These are phyloP conservation scores for Leptocoma aspasia DNA, from an alignment of 2,113 vertebrate genomes.

Conservation along the genomic window DNA sequence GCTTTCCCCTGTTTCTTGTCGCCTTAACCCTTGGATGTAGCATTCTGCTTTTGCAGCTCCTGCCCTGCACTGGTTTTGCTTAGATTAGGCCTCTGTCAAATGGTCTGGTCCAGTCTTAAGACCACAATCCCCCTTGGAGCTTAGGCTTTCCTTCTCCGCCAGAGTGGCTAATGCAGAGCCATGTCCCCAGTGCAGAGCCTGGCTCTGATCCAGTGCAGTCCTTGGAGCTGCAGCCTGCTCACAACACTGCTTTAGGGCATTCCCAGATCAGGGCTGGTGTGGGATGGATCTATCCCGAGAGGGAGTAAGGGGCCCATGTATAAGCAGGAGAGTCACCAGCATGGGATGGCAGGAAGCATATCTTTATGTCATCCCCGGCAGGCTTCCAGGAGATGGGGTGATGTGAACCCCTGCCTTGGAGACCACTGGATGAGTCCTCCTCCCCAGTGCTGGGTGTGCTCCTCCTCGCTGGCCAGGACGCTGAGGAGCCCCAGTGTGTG, in stretches of 20 bases:
- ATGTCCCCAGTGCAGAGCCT: rapidly evolving
- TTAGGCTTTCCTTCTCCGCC: not conserved
- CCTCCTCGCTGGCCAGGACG: rapidly evolving
- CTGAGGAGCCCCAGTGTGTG: rapidly evolving
- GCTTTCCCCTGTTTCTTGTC: not conserved
- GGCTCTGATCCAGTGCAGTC: not conserved
- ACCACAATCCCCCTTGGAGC: not conserved
- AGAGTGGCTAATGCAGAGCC: not conserved
- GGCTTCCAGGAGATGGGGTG: not conserved
- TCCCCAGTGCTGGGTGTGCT: not conserved
- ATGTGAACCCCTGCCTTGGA: not conserved
- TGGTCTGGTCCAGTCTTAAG: not conserved
- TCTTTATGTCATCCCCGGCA: not conserved
- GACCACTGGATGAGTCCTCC: not conserved
- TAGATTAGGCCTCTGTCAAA: not conserved
- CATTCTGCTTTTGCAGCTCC: not conserved
- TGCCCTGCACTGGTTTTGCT: not conserved
- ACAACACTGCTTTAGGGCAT: rapidly evolving
- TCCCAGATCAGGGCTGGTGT: not conserved
- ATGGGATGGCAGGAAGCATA: not conserved
- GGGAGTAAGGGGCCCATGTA: not conserved
- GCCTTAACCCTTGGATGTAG: constrained; percentile 4
- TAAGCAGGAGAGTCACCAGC: not conserved
- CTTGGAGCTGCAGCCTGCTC: not conserved
- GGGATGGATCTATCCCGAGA: not conserved